These are phyloP conservation scores for Mungos mungo DNA, from an alignment of 2,113 vertebrate genomes.

Conservation along the genomic window DNA sequence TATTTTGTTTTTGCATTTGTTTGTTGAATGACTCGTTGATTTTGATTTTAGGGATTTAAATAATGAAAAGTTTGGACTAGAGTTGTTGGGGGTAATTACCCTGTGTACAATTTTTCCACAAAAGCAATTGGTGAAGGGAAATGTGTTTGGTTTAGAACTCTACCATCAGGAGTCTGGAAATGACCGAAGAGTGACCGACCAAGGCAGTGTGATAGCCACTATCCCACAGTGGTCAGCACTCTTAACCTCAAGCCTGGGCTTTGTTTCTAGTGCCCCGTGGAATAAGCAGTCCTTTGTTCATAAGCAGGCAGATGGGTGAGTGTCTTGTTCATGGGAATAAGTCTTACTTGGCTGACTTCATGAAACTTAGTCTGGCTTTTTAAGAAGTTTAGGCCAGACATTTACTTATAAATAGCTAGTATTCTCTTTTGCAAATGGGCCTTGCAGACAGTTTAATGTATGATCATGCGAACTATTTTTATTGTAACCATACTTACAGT, in stretches of 20 bases:
- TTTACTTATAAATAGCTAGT: not conserved
- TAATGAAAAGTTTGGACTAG: not conserved
- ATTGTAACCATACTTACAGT: not conserved
- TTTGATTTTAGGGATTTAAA: slow-evolving; percentile 26
- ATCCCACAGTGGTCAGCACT: rapidly evolving
- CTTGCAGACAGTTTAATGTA: not conserved
- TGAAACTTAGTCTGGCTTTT: not conserved
- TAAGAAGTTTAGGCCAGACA: no score
- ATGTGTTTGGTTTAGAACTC: not conserved
- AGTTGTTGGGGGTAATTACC: not conserved
- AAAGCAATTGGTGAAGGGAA: not conserved
- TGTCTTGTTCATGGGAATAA: not conserved
- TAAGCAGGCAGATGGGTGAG: not conserved
- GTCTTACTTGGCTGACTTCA: not conserved
- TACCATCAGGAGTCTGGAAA: not conserved
- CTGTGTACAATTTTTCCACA: not conserved
- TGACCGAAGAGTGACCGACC: not conserved
- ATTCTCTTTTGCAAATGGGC: not conserved
- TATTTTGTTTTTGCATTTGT: slow-evolving; percentile 12
- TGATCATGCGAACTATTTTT: not conserved
- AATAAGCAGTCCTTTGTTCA: not conserved
- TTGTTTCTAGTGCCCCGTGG: not conserved
- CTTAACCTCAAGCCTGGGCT: not conserved
- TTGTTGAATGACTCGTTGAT: not conserved
- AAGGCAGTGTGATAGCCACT: not conserved